Conservation (phyloP, 1,140 invertebrate genomes). For the Procambarus clarkii region DNA sequence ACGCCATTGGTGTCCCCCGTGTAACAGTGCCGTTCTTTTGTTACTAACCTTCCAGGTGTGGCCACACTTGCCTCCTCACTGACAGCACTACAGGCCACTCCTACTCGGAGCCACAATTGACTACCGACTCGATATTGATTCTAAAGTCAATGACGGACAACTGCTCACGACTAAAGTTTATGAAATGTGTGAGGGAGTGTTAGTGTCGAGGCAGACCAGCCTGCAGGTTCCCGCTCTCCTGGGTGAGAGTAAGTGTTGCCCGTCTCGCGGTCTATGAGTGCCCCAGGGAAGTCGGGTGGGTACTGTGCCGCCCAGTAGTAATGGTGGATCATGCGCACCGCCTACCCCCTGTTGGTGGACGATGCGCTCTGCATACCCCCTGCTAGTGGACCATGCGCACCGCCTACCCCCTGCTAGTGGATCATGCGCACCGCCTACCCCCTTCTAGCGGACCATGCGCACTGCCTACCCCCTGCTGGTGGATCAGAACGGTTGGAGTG, state of each 20-base stretch:
- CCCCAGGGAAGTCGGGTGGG: neutral
- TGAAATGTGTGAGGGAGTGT: neutral
- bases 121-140: neutral
- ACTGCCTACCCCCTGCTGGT: conserved; percentile 57
- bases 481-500: conserved; percentile 61
- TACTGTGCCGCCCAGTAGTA: neutral
- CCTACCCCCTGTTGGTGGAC: conserved; percentile 44
- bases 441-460: conserved; percentile 31
- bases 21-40: neutral
- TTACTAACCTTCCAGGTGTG: neutral
- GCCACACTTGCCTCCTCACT: neutral
- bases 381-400: conserved; percentile 53
- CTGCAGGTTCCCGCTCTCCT: neutral
- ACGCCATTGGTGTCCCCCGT: too few relatives aligned
- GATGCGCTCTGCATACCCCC: conserved; percentile 55
- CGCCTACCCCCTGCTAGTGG: conserved; percentile 52
- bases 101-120: neutral
- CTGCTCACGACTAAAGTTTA: neutral
- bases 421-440: neutral
- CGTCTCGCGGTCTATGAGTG: neutral
- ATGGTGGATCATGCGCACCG: conserved; percentile 41
- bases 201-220: neutral
- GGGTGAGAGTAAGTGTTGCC: neutral
- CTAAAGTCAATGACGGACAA: neutral
- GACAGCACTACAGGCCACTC: neutral